Evolutionary conservation across 2,797 vertebrate species (phyloP), one percentile per base, ranked within the genome.

Genomic region (Macropus fuliginosus): DNA sequence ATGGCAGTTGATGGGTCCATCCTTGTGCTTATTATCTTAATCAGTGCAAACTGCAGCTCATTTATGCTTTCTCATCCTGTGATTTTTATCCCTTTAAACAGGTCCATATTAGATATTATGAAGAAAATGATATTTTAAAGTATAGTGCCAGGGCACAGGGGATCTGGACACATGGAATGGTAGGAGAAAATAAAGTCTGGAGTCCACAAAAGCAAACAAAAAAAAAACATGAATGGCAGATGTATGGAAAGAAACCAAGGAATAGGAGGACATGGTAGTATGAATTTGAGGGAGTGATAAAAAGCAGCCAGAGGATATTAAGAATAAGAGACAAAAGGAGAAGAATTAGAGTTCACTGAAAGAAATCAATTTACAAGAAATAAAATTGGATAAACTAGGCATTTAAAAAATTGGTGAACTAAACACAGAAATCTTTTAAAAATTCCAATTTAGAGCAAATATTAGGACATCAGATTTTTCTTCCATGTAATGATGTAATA

Each of bases 271-370:
- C 6, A 81, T 81, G 34, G 34, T n/a, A 57, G 34, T 1, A 24
- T 91, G 4, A 50, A 55, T 91, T 81, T 56, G 24, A n/a, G 5
- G 13, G 1, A 55, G 55, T 10, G 24, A n/a, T 40, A 55, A 29
- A n/a, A 29, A 54, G 54, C 21, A 40, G 1, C 18, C 27, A 46
- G 11, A 57, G 21, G 16, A 40, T 3, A 9, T 0, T 62, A 50
- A 54, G 21, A 55, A 1, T 0, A 40, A 54, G 8, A 91, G 28
- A 3, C 31, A 21, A 31, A 54, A 40, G n/a, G 14, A 90, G 28
- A 28, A 90, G 5, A 90, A 12, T 57, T 12, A 34, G 5, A 10
- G 2, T n/a, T 5, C 31, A 1, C 0, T 28, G 28, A 5, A 0
- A 0, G 50, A 27, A 2, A 6, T 40, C 8, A 0, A 5, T 14